Evolutionary conservation across 1,140 invertebrate species (phyloP), one percentile per base, ranked within the genome.

Genomic region (Cydia strobilella): DNA sequence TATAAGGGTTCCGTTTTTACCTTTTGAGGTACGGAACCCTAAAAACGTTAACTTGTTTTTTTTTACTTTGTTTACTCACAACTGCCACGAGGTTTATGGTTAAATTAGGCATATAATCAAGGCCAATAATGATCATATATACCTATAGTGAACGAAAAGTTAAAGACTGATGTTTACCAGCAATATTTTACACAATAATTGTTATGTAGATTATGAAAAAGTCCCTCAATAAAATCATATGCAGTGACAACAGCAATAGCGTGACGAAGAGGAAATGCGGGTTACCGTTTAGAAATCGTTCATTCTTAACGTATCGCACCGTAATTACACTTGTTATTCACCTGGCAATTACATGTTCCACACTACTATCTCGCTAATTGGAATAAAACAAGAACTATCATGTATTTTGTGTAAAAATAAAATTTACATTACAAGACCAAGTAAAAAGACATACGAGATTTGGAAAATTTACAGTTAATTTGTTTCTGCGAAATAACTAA

Each of bases 221-320:
- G 18, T 59, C n/a, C n/a, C 54, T 42, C 27, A 45, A 59, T 74
- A 39, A 27, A 77, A 31, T 72, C 20, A 59, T 39, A 25, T 42
- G 59, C 73, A 72, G 75, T 76, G 76, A 75, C 75, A 80, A 76
- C 74, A 54, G 51, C 54, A 75, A 69, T 39, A 45, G 78, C 82
- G 79, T 83, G 82, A 85, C 80, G 81, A 82, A 69, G 48, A 69
- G 81, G 80, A 82, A 84, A 82, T 84, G 80, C 79, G 76, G 82
- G 79, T 65, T 76, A 81, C 73, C 79, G 72, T 82, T 84, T 86
- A 83, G 82, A 86, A 86, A 84, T 83, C 79, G 76, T 80, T 75
- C 42, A 73, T 76, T 74, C 72, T 51, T 59, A 51, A 35, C 59
- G 73, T 59, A 75, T 54, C 74, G 72, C 48, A 69, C n/a, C 48